phyloP scores from a whole-genome alignment of 2,113 vertebrate species.

The Montifringilla adamsi region DNA sequence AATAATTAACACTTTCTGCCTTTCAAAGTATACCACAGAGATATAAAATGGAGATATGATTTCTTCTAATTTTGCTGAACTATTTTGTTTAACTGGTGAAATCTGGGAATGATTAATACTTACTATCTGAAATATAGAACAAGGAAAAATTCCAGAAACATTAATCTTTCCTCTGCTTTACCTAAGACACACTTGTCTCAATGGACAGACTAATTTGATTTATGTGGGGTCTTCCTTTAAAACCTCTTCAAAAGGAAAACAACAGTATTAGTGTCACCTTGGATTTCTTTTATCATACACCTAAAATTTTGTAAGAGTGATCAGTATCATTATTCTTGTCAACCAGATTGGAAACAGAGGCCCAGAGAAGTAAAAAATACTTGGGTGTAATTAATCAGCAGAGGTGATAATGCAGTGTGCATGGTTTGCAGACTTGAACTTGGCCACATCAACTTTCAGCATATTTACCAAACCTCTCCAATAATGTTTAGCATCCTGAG shows the following conservation, averaged over 20 bases:
- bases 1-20: not conserved
- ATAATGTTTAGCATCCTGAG: not conserved
- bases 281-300: not conserved
- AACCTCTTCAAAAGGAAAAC: not conserved
- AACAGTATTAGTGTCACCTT: not conserved
- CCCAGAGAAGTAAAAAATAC: not conserved
- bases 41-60: accelerated
- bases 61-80: not conserved
- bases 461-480: not conserved
- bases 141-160: not conserved
- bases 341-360: not conserved
- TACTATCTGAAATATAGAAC: not conserved
- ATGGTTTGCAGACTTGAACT: not conserved
- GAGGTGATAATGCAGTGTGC: not conserved
- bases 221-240: not conserved
- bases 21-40: not conserved
- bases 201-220: accelerated
- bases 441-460: not conserved
- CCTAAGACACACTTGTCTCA: not conserved
- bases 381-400: not conserved
- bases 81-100: not conserved
- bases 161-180: not conserved
- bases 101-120: not conserved
- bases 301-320: not conserved
- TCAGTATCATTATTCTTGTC: not conserved